Percentiles rank a stretch among this genome's conserved stretches.
Conservation (phyloP, 2,797 vertebrate genomes). For the Sylvilagus floridanus region DNA sequence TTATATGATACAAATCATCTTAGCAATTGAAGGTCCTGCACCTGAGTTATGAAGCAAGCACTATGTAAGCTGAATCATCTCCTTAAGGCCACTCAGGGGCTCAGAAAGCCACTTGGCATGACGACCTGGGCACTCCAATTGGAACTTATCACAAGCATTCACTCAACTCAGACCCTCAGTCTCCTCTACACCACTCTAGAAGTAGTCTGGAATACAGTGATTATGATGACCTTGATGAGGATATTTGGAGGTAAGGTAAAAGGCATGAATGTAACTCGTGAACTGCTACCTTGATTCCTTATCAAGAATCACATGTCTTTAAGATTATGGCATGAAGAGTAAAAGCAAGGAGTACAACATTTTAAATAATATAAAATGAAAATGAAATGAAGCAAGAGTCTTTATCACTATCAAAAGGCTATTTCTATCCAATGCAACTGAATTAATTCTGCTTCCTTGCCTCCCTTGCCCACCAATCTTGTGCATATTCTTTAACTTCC, state of each 20-base stretch:
- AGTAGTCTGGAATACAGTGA: neutral
- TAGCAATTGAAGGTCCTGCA: neutral
- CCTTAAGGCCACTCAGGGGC: neutral
- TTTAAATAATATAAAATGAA: neutral
- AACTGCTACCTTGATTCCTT: fast-evolving
- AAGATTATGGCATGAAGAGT: neutral
- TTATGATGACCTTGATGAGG: too few species aligned
- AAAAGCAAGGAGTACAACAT: neutral
- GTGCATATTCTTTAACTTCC: neutral
- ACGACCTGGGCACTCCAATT: too few species aligned
- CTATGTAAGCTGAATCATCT: neutral
- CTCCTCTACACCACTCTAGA: neutral
- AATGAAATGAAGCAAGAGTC: neutral
- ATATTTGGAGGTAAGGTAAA: neutral
- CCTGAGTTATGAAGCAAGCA: neutral
- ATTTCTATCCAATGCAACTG: neutral
- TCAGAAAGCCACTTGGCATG: neutral
- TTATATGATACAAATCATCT: neutral
- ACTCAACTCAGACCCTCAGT: neutral
- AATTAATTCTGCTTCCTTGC: neutral
- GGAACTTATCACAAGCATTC: neutral
- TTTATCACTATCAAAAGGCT: neutral
- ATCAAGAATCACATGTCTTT: neutral
- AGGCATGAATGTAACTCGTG: neutral
- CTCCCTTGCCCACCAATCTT: neutral